Evolutionary conservation across 2,113 vertebrate genomes (phyloP), one percentile per base, ranked within the genome.

Genomic region (Notothenia coriiceps): DNA sequence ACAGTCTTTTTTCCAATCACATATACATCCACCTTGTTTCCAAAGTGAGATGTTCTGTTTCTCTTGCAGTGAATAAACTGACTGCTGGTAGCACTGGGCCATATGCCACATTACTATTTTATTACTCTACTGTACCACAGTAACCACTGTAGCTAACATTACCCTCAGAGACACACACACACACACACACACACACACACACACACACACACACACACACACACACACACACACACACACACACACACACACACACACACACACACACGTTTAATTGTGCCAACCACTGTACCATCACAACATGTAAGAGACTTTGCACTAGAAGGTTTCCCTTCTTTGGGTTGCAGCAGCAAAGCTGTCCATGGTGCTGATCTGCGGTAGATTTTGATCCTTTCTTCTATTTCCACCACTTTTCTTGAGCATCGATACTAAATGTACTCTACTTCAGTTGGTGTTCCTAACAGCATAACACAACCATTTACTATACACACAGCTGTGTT

Each of bases 51-150:
- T 55, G 47, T 29, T 71, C 29, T 62, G 20, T 67, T n/a, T 57
- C 22, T 81, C 40, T 74, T 35, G 20, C 63, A 17, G 56, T 50
- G 50, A 51, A 17, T 22, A 67, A 59, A 77, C 57, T 89, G 74
- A 56, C 47, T 76, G 43, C 52, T 77, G 71, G 20, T 52, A 57
- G 47, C 66, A 75, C 56, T 70, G 72, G 59, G 44, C 80, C 80
- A 84, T 80, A 81, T 85, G 80, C 65, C 51, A 67, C 77, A 82
- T 87, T 77, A 88, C 65, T 84, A 83, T 92, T 88, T 77, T 63
- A 85, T 88, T 68, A 74, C 75, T 63, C 70, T 80, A 73, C 75
- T 63, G 67, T 80, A 73, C 59, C 44, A 84, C 50, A 80, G 69
- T 63, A 77, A 64, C 60, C 73, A 57, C 65, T 67, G 40, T 72